These are phyloP conservation scores for Clamator glandarius DNA, from an alignment of 2,797 vertebrate genomes.

Conservation along the genomic window DNA sequence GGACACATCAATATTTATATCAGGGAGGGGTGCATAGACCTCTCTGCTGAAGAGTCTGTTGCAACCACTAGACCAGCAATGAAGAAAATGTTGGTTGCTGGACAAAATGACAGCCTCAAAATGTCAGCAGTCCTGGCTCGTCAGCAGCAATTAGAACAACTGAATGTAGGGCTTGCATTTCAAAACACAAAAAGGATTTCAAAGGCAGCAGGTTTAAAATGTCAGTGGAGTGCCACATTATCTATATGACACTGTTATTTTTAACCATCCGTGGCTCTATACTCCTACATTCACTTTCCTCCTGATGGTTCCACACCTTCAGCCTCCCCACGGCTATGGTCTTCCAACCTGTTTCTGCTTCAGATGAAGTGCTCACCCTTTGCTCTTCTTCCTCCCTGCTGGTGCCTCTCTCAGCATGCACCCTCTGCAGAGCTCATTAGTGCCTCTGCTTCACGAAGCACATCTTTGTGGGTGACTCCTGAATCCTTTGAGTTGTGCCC, in stretches of 20 bases:
- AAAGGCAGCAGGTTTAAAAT: conserved; percentile 22
- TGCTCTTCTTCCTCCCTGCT: neutral
- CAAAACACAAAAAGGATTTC: neutral
- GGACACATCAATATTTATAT: neutral
- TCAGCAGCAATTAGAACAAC: neutral
- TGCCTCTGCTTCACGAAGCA: neutral
- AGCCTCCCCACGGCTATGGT: neutral
- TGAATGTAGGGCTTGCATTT: neutral
- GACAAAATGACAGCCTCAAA: neutral
- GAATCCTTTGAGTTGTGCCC: neutral
- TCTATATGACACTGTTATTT: neutral
- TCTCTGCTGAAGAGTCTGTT: neutral
- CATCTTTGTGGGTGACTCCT: neutral
- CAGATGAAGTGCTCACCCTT: neutral
- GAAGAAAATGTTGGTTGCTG: neutral
- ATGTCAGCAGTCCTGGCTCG: neutral
- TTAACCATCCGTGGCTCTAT: neutral
- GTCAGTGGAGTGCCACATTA: neutral
- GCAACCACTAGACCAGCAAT: neutral
- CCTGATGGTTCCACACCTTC: neutral
- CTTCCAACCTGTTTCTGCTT: neutral
- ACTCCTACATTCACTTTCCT: neutral
- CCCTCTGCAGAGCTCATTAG: neutral
- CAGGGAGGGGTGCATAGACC: neutral
- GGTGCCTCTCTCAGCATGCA: neutral